Conservation (phyloP, 2,888 invertebrate genomes). For the Drosophila pegasa region DNA sequence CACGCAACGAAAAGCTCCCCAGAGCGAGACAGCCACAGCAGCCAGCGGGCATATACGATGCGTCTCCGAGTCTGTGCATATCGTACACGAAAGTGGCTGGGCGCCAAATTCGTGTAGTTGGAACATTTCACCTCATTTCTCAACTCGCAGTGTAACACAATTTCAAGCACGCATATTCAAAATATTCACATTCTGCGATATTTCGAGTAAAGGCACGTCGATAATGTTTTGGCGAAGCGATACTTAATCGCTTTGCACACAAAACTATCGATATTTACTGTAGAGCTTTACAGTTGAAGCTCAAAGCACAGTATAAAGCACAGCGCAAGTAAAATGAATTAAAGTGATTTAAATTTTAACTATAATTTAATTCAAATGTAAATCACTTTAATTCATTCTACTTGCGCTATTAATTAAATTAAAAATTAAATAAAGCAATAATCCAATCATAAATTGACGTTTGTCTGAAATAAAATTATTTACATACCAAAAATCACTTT, state of each 20-base stretch:
- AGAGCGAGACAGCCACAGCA: slow-evolving; percentile 43
- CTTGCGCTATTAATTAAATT: neutral
- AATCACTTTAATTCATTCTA: too few relatives aligned
- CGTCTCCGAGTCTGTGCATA: neutral
- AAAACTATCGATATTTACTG: slow-evolving; percentile 17
- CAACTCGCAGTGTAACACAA: neutral
- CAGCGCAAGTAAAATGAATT: neutral
- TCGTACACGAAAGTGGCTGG: too few relatives aligned
- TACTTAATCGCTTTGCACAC: neutral
- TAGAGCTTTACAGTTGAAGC: neutral
- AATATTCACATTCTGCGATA: neutral
- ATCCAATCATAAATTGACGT: too few relatives aligned
- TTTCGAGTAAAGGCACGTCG: too few relatives aligned
- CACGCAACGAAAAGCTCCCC: slow-evolving; percentile 51
- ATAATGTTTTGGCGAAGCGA: neutral
- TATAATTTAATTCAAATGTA: too few relatives aligned
- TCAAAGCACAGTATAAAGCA: neutral
- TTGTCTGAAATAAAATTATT: too few relatives aligned
- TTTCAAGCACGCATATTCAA: neutral
- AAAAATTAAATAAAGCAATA: too few relatives aligned
- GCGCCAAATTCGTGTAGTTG: neutral
- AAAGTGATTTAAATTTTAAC: neutral
- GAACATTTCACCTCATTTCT: neutral
- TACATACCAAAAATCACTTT: too few relatives aligned
- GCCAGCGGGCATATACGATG: slow-evolving; percentile 12